Evolutionary conservation across 2,888 invertebrate species (phyloP), one percentile per base, ranked within the genome.

Genomic region (Andrena praecox): DNA sequence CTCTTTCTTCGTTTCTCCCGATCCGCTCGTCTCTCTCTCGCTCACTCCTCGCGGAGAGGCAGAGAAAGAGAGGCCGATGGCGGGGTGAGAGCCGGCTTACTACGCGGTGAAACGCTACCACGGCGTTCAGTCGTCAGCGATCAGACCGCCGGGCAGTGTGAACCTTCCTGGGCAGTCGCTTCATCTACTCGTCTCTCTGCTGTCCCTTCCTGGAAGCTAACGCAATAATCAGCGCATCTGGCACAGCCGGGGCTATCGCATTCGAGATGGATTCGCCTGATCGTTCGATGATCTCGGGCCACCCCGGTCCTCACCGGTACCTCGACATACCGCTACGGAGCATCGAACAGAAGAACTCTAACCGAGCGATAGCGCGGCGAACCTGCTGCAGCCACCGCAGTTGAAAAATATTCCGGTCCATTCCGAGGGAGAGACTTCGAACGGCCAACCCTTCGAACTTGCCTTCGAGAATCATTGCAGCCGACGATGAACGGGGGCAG

Each of bases 141-240:
- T 90, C 89, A 85, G 88, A 88, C 89, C 89, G 88, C 87, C 88
- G 87, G 87, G 89, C 85, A 89, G 89, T 89, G 81, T 86, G 89
- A 84, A 85, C 89, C 85, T 86, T 83, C 89, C 88, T 84, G 87
- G 89, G 74, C 82, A 85, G 82, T 87, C 88, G 82, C 89, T 82
- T 85, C 80, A 75, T 84, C 82, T 72, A 64, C 78, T 79, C 69
- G 59, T 54, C 71, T 64, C 59, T 74, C 73, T n/a, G 72, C 69
- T 62, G 75, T 88, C 67, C 72, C 72, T 73, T 79, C 84, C 75
- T 75, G 75, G 75, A 75, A 72, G 31, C 79, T n/a, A 54, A 66
- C 75, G 69, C 67, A 75, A 31, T 75, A 56, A 67, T 79, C 68
- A 52, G 56, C 24, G 56, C 60, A 76, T 70, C 75, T 73, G 72